These are phyloP conservation scores for Lepidotrigona ventralis DNA, from an alignment of 1,140 invertebrate genomes.

Conservation along the genomic window DNA sequence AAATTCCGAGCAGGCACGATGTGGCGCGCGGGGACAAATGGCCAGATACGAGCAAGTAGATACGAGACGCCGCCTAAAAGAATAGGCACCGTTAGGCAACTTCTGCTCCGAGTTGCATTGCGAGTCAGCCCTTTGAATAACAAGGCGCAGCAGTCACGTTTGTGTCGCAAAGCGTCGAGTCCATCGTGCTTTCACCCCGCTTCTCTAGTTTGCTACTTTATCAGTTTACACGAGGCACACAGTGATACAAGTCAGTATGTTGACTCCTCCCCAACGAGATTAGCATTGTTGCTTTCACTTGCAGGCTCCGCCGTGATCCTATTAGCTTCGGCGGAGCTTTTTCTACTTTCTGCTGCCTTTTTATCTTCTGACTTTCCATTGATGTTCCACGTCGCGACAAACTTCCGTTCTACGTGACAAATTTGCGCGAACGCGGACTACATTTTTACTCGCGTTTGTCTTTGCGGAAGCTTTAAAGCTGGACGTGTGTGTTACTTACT, in stretches of 20 bases:
- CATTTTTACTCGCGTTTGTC: background rate
- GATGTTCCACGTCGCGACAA: background rate
- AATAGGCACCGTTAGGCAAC: conserved; percentile 19
- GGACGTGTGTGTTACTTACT: background rate
- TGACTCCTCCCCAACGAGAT: conserved; percentile 5
- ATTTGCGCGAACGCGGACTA: background rate
- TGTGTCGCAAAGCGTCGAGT: background rate
- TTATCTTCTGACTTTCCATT: background rate
- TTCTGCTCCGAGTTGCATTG: conserved; percentile 25
- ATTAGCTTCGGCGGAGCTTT: background rate
- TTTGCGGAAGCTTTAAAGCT: background rate
- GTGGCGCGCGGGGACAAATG: conserved; percentile 49
- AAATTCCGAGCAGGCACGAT: conserved; percentile 49
- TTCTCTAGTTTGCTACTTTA: background rate
- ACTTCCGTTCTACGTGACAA: background rate
- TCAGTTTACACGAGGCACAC: background rate
- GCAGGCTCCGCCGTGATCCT: background rate
- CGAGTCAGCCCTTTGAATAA: background rate
- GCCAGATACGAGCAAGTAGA: conserved; percentile 40
- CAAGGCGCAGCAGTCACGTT: background rate
- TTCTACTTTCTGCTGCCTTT: background rate
- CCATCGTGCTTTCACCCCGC: background rate
- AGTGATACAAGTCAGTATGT: background rate
- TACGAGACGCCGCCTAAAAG: conserved; percentile 20
- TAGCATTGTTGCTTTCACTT: conserved; percentile 5